A percentile compares a stretch with the other conserved stretches of the same genome.
These are phyloP conservation scores for Acanthochromis polyacanthus DNA, from an alignment of 2,113 vertebrate species.

Conservation along the genomic window DNA sequence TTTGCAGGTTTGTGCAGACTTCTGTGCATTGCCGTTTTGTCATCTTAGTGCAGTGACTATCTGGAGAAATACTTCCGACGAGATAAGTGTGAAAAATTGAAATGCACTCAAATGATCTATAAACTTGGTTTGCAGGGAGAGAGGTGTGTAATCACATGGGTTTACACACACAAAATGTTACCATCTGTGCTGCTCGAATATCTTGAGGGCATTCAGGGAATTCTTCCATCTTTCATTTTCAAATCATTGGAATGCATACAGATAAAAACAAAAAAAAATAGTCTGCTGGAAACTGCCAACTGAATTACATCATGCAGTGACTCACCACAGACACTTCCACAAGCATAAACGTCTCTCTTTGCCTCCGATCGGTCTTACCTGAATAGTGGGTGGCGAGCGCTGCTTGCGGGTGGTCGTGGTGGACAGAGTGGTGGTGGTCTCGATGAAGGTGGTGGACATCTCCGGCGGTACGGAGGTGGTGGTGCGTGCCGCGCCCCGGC, in stretches of 20 bases:
- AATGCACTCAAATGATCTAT: background rate
- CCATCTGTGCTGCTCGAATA: no score
- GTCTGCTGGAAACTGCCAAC: background rate
- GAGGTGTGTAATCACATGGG: background rate
- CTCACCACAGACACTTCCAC: background rate
- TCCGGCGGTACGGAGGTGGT: constrained; percentile 94
- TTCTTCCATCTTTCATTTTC: background rate
- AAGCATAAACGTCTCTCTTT: background rate
- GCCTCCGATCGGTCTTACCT: constrained; percentile 80
- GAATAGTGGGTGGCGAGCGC: constrained; percentile 93
- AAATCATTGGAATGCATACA: background rate
- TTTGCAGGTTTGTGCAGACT: no score
- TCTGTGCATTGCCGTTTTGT: no score
- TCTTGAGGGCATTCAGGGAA: background rate
- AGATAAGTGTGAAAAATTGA: no score
- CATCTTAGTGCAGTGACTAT: no score
- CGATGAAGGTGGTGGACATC: constrained; percentile 98
- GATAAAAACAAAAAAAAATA: no score
- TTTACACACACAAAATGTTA: no score
- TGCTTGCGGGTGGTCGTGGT: constrained; percentile 97
- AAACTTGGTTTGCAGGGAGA: background rate
- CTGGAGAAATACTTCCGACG: no score
- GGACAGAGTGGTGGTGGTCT: constrained; percentile 97
- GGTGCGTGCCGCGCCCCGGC: constrained; percentile 90
- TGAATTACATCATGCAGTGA: background rate